A percentile compares a stretch with the other conserved stretches of the same genome.
Evolutionary conservation across 2,113 vertebrate species (phyloP).

Genomic region (Spea multiplicata): DNA sequence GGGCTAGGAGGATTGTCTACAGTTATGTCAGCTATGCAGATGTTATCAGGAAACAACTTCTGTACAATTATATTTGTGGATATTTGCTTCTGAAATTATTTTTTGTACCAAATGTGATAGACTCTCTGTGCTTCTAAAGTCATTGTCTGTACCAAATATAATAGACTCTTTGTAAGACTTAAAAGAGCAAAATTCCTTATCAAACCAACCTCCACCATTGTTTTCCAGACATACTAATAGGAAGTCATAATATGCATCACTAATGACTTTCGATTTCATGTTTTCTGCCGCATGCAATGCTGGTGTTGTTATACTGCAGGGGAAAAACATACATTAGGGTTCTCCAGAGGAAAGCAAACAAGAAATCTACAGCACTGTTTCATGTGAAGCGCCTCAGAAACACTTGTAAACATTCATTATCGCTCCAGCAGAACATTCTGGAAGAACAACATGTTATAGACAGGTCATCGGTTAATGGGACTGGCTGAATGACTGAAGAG

Average conservation of each 20-base stretch:
- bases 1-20: too few relatives aligned
- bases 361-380: constrained; percentile 9
- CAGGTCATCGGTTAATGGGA: constrained; percentile 42
- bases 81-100: too few relatives aligned
- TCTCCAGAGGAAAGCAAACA: constrained; percentile 19
- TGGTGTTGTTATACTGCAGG: constrained; percentile 49
- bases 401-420: constrained; percentile 48
- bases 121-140: too few relatives aligned
- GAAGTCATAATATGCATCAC: neutral
- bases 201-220: neutral
- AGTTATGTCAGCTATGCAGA: too few relatives aligned
- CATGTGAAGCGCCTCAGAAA: constrained; percentile 47
- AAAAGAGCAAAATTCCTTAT: too few relatives aligned
- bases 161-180: too few relatives aligned
- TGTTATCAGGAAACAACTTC: too few relatives aligned
- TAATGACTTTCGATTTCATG: constrained; percentile 1
- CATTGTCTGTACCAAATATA: too few relatives aligned
- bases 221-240: constrained; percentile 30
- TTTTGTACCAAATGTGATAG: too few relatives aligned
- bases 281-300: constrained; percentile 14
- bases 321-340: constrained; percentile 22
- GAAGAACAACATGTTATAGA: constrained; percentile 19
- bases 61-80: too few relatives aligned
- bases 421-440: constrained; percentile 21
- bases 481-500: constrained; percentile 2